A percentile compares a stretch with the other conserved stretches of the same genome.
These are phyloP conservation scores for Polydrusus pterygomalis DNA, from an alignment of 2,888 invertebrate species.

Conservation along the genomic window DNA sequence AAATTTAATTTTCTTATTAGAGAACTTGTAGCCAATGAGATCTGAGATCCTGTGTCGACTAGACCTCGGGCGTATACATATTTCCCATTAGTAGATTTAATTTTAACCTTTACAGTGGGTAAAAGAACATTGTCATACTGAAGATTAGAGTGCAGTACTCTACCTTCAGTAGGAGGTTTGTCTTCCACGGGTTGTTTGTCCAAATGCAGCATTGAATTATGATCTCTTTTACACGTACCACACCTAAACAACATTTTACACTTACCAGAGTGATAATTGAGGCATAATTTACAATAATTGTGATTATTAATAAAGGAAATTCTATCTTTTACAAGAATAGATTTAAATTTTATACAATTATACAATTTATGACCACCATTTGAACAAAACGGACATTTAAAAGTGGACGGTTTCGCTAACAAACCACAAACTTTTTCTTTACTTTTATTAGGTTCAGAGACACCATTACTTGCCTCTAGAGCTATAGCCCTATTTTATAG, in stretches of 20 bases:
- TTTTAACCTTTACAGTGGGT: slow-evolving; percentile 16
- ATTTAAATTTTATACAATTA: neutral
- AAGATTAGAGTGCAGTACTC: too few species aligned
- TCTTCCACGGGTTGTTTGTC: neutral
- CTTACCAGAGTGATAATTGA: neutral
- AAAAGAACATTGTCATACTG: too few species aligned
- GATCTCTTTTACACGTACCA: neutral
- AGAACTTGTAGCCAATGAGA: slow-evolving; percentile 2
- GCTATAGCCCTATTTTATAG: neutral
- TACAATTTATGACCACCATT: slow-evolving; percentile 16
- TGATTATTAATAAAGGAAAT: slow-evolving; percentile 6
- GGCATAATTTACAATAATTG: slow-evolving; percentile 13
- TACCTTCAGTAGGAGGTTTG: too few species aligned
- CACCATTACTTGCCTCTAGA: neutral
- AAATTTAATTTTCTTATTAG: neutral
- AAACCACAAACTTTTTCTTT: neutral
- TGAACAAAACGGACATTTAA: slow-evolving; percentile 12
- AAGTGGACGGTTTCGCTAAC: neutral
- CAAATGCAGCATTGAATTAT: slow-evolving; percentile 7
- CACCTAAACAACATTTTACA: neutral
- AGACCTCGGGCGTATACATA: neutral
- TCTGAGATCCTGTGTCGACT: slow-evolving; percentile 11
- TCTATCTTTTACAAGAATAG: neutral
- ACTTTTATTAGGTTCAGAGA: neutral
- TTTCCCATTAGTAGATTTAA: slow-evolving; percentile 3